Evolutionary conservation across 1,140 invertebrate species (phyloP), one percentile per base, ranked within the genome.

Genomic region (Scylla paramamosain): DNA sequence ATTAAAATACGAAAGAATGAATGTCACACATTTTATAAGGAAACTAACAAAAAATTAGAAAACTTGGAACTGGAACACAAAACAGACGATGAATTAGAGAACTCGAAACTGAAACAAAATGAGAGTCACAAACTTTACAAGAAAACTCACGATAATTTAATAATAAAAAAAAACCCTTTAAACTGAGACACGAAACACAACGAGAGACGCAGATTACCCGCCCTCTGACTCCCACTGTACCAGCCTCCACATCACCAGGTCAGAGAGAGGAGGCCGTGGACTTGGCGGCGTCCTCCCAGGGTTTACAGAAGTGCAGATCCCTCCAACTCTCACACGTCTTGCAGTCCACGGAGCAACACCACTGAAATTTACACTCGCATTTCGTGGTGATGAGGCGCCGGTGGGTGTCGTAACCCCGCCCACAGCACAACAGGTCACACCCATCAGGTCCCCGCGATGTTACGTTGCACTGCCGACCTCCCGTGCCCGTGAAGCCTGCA

Each of bases 271-370:
- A n/a, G 67, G 67, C 67, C 12, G 67, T n/a, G 67, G n/a, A 77
- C 12, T 12, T n/a, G 67, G n/a, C 12, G 67, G 10, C 20, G 8
- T 52, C 83, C 12, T 92, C 46, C 91, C 88, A 46, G 0, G 84
- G n/a, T 6, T 96, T 96, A 82, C 95, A 96, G 84, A 95, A 95
- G 88, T 96, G 95, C 0, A 96, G 84, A 39, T 94, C 92, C 32
- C 31, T 0, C 98, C 98, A 91, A 98, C 97, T 12, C 98, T 98
- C 97, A 97, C 99, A 99, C 29, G 98, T 98, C 96, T 99, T 98
- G 97, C 99, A 99, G 96, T 98, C 98, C 29, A 99, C 99, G 95
- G 98, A 98, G 97, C 99, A 99, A 97, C 99, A 99, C 99, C 99
- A 99, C 96, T 99, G 98, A 97, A 99, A 99, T 97, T 99, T 77